phyloP scores from a whole-genome alignment of 2,113 vertebrate genomes.

The Bos taurus region ARS-UCD2.0 NC_037348.1:49029001-49029500 shows the following conservation, averaged over 20 bases:
- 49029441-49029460: background rate
- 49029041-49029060: background rate
- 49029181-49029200: constrained; percentile 7
- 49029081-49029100: constrained; percentile 12
- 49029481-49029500: background rate
- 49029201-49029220: constrained; percentile 16
- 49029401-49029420: background rate
- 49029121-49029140: constrained; percentile 16
- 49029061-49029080: background rate
- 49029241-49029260: constrained; percentile 9
- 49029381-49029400: background rate
- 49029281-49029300: background rate
- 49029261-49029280: background rate
- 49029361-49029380: constrained; percentile 37
- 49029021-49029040: background rate
- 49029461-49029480: background rate
- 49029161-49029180: background rate
- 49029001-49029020: background rate
- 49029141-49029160: background rate
- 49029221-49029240: constrained; percentile 50
- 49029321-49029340: constrained; percentile 49
- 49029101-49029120: background rate
- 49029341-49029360: constrained; percentile 55
- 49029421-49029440: background rate
- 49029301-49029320: constrained; percentile 45